Evolutionary conservation across 2,888 invertebrate species (phyloP).

Genomic region (Cryptops parisi): DNA sequence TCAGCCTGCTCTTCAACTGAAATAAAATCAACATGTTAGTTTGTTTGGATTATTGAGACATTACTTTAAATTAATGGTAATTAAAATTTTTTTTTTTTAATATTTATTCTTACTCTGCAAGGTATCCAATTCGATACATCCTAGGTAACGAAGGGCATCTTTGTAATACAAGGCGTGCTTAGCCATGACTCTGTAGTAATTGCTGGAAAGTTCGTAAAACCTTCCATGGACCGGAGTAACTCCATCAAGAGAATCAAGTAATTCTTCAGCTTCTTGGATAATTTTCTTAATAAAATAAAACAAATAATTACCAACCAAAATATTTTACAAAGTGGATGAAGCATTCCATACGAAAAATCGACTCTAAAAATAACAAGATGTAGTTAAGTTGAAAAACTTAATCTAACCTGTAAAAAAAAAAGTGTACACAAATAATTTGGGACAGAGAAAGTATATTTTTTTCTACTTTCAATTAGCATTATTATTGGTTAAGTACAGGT

Average conservation of each 20-base stretch:
- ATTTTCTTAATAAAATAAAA: slow-evolving; percentile 40
- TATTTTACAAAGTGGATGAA: background rate
- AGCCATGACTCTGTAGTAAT: slow-evolving; percentile 69
- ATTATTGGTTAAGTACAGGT: too few relatives aligned
- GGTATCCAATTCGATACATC: slow-evolving; percentile 54
- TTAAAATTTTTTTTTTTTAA: background rate
- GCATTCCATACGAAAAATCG: too few relatives aligned
- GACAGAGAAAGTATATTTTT: too few relatives aligned
- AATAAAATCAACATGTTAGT: slow-evolving; percentile 8
- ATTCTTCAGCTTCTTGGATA: slow-evolving; percentile 69
- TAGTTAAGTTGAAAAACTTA: too few relatives aligned
- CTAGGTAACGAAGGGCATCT: slow-evolving; percentile 65
- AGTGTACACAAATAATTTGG: too few relatives aligned
- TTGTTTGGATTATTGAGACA: too few relatives aligned
- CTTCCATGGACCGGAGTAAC: slow-evolving; percentile 85
- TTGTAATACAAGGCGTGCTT: slow-evolving; percentile 92
- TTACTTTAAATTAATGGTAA: too few relatives aligned
- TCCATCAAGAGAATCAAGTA: slow-evolving; percentile 78
- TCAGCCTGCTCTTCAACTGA: slow-evolving; percentile 47
- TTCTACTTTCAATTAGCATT: too few relatives aligned
- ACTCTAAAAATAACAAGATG: too few relatives aligned
- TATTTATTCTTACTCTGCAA: slow-evolving; percentile 36
- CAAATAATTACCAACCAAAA: background rate
- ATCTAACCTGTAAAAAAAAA: too few relatives aligned
- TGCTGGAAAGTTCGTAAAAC: slow-evolving; percentile 83